Evolutionary conservation across 2,888 invertebrate species (phyloP).

Genomic region (Campoplex capitator): DNA sequence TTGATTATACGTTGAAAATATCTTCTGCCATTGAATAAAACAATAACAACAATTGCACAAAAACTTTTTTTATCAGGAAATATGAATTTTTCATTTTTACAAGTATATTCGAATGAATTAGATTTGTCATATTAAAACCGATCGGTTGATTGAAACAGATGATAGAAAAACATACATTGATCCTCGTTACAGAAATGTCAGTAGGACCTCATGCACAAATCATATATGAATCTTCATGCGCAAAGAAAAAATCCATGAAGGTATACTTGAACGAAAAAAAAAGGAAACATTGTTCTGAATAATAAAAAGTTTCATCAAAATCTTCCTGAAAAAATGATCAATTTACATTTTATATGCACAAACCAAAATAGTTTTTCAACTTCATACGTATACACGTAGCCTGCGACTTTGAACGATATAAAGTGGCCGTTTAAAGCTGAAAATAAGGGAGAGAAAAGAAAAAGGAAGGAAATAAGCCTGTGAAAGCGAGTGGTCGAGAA

Average conservation of each 20-base stretch:
- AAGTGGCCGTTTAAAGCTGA: slow-evolving; percentile 60
- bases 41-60: neutral
- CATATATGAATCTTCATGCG: neutral
- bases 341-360: neutral
- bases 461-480: slow-evolving; percentile 49
- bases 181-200: neutral
- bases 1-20: neutral
- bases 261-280: neutral
- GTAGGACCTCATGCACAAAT: neutral
- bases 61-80: neutral
- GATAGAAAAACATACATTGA: neutral
- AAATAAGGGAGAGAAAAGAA: slow-evolving; percentile 45
- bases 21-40: neutral
- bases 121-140: neutral
- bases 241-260: neutral
- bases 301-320: neutral
- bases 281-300: neutral
- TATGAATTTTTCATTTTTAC: too few species aligned
- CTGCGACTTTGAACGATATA: slow-evolving; percentile 49
- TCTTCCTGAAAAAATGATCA: slow-evolving; percentile 1
- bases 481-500: slow-evolving; percentile 58
- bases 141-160: neutral
- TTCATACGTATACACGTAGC: slow-evolving; percentile 24
- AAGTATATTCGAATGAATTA: neutral
- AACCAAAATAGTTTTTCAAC: slow-evolving; percentile 30